These are phyloP conservation scores for Bombus fervidus DNA, from an alignment of 1,140 invertebrate species.

Conservation along the genomic window DNA sequence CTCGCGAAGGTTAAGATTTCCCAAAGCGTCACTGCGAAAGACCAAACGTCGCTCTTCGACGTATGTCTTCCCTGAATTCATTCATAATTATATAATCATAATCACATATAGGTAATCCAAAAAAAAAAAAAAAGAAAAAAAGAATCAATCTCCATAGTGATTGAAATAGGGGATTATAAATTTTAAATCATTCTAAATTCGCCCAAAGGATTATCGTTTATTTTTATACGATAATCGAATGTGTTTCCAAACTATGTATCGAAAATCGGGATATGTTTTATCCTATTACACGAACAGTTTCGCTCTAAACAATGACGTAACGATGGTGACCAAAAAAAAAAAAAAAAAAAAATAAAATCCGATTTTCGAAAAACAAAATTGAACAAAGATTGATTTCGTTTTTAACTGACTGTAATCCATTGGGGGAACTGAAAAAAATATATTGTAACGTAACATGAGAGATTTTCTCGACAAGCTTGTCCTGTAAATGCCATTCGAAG, in stretches of 20 bases:
- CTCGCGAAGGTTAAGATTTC: conserved; percentile 93
- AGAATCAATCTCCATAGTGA: background rate
- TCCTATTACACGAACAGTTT: background rate
- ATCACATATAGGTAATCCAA: background rate
- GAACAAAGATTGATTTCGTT: conserved; percentile 2
- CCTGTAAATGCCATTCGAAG: conserved; percentile 7
- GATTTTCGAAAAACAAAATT: background rate
- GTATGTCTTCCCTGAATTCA: conserved; percentile 89
- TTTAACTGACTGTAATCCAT: background rate
- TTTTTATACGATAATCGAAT: background rate
- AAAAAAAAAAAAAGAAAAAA: too few species aligned
- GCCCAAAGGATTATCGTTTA: too few species aligned
- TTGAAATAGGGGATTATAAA: too few species aligned
- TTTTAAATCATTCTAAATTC: too few species aligned
- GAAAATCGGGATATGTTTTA: background rate
- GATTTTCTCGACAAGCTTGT: background rate
- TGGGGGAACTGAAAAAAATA: too few species aligned
- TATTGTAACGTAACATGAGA: too few species aligned
- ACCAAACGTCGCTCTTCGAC: conserved; percentile 92
- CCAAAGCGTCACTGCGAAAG: conserved; percentile 91
- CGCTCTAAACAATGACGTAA: background rate
- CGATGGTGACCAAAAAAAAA: background rate
- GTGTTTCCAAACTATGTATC: background rate
- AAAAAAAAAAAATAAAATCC: background rate
- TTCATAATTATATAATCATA: background rate